Percentiles rank a stretch among this genome's conserved stretches.
Conservation (phyloP, 2,797 vertebrate genomes). For the Girardinus metallicus region DNA sequence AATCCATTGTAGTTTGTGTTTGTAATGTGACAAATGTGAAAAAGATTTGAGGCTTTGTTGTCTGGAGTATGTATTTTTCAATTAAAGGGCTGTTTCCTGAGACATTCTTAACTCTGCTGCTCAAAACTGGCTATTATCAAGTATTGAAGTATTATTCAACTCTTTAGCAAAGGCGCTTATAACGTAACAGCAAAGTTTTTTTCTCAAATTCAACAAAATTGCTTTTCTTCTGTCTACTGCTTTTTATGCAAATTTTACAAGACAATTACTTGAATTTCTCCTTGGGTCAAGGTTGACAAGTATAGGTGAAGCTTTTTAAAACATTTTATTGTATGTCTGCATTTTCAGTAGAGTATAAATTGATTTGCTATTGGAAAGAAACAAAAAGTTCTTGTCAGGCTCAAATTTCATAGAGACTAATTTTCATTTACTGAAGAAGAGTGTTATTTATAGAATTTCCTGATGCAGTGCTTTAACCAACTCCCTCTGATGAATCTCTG, state of each 20-base stretch:
- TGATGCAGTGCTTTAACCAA: neutral
- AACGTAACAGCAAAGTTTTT: neutral
- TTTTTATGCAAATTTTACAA: neutral
- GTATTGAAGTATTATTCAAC: neutral
- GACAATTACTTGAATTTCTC: neutral
- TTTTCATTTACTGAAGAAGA: slow-evolving; percentile 5
- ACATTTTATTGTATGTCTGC: neutral
- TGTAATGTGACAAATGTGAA: neutral
- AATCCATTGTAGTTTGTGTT: neutral
- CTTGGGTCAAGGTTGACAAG: neutral
- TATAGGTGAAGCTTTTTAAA: neutral
- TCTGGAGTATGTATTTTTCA: neutral
- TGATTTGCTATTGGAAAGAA: neutral
- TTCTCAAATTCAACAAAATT: neutral
- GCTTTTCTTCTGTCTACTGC: neutral
- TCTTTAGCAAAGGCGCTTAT: neutral
- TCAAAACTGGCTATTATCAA: neutral
- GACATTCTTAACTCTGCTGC: neutral
- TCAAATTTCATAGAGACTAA: slow-evolving; percentile 1
- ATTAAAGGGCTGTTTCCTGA: neutral
- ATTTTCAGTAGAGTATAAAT: neutral
- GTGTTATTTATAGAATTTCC: slow-evolving; percentile 4
- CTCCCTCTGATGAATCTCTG: slow-evolving; percentile 6
- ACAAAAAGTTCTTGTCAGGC: slow-evolving; percentile 3
- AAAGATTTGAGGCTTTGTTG: neutral